Evolutionary conservation across 1,140 invertebrate genomes (phyloP), one percentile per base, ranked within the genome.

Genomic region (Mesaphorura yosii): DNA sequence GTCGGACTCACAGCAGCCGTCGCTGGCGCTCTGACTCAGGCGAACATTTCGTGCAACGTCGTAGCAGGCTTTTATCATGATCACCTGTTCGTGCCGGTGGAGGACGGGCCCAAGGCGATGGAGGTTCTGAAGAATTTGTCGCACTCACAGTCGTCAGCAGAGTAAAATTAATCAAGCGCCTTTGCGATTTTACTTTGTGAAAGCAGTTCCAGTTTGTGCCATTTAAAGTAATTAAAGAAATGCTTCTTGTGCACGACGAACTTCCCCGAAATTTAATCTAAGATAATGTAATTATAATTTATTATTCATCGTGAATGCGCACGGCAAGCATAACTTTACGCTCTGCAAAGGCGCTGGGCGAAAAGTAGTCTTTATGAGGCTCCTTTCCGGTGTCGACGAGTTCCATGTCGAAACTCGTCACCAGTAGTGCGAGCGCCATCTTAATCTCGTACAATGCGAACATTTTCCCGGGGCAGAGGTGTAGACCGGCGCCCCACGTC

Each of bases 391-490:
- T 10, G n/a, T 10, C n/a, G 6, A 14, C 26, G n/a, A 40, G 10
- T 20, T 51, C 34, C 15, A 51, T 22, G 10, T 41, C 10, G 22
- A 51, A 51, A 28, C 27, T 51, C 5, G 12, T 6, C 12, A 51
- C n/a, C 3, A 51, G 7, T n/a, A 44, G 38, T 4, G 34, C 48
- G 6, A 51, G 10, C 6, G 34, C 48, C 3, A 51, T 44, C 41
- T 51, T 51, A 20, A 51, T 51, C 41, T 51, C 48, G 29, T 51
- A 51, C 10, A 51, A 23, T 10, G 48, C 34, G 27, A 51, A 51
- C 48, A 51, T 51, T 42, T 40, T 44, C 10, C 48, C 48, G 6
- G 48, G 48, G 26, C 48, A 51, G 3, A 51, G 22, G 26, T 51
- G 48, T 6, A 51, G 15, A 7, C 48, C 48, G 29, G 31, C 48